These are phyloP conservation scores for Megalurothrips usitatus DNA, from an alignment of 2,888 invertebrate genomes.

Conservation along the genomic window DNA sequence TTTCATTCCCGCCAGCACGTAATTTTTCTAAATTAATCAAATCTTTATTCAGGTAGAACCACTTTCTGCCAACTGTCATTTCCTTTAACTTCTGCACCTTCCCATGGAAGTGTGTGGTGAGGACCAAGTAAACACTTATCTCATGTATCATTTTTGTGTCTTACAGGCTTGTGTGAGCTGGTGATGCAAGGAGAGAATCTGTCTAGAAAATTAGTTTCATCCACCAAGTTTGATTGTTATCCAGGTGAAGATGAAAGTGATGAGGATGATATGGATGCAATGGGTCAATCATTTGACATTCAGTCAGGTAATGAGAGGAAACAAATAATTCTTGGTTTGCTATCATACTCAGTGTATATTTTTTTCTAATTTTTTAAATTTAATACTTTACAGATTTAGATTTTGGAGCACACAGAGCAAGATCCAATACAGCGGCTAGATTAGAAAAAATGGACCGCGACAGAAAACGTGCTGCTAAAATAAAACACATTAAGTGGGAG, in stretches of 20 bases:
- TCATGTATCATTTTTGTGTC: constrained; percentile 21
- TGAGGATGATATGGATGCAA: constrained; percentile 64
- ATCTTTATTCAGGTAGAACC: background rate
- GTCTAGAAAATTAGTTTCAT: constrained; percentile 57
- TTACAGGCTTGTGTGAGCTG: constrained; percentile 75
- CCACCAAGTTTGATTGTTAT: constrained; percentile 61
- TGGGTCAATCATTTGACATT: constrained; percentile 72
- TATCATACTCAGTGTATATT: background rate
- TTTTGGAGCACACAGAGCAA: constrained; percentile 56
- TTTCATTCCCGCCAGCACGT: background rate
- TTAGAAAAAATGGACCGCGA: constrained; percentile 86
- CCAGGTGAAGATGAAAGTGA: constrained; percentile 75
- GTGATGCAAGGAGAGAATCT: constrained; percentile 83
- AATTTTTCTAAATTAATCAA: background rate
- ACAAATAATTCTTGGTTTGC: constrained; percentile 29
- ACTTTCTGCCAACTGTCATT: background rate
- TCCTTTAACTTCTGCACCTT: background rate
- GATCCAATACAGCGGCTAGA: constrained; percentile 84
- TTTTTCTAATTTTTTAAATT: constrained; percentile 27
- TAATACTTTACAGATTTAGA: constrained; percentile 46
- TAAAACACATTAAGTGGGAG: constrained; percentile 71
- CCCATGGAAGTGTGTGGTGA: background rate
- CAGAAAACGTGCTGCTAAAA: constrained; percentile 70
- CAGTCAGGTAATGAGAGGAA: constrained; percentile 53
- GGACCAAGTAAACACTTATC: background rate